These are phyloP conservation scores for Mormyrus lacerda DNA, from an alignment of 2,113 vertebrate genomes.

Conservation along the genomic window DNA sequence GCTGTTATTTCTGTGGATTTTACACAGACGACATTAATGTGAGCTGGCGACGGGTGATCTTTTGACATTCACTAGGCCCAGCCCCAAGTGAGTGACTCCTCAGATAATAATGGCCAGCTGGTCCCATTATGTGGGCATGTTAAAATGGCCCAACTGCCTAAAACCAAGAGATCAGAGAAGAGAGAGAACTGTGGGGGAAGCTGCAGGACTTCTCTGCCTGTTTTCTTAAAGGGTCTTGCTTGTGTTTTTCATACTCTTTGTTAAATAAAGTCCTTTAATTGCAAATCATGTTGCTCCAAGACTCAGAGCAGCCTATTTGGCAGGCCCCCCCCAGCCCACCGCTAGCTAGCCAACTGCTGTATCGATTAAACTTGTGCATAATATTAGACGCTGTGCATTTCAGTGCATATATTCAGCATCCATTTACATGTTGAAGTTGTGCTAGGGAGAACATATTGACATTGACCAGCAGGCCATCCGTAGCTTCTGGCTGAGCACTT, in stretches of 20 bases:
- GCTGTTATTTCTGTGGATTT: not conserved
- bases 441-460: not conserved
- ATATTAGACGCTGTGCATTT: not conserved
- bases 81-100: not conserved
- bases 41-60: not conserved
- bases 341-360: not conserved
- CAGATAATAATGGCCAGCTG: not conserved
- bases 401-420: not conserved
- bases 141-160: not conserved
- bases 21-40: not conserved
- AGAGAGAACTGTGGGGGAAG: not conserved
- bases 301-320: not conserved
- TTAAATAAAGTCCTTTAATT: slow-evolving; percentile 7
- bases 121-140: not conserved
- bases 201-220: not conserved
- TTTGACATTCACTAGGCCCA: not conserved
- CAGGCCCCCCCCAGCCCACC: not conserved
- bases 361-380: not conserved
- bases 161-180: not conserved
- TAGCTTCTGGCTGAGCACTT: not conserved
- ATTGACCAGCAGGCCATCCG: not conserved
- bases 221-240: not conserved
- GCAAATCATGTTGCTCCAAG: not conserved
- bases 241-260: not conserved
- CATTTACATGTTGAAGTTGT: not conserved